These are phyloP conservation scores for Cenopis cana DNA, from an alignment of 2,888 invertebrate genomes.

Conservation along the genomic window DNA sequence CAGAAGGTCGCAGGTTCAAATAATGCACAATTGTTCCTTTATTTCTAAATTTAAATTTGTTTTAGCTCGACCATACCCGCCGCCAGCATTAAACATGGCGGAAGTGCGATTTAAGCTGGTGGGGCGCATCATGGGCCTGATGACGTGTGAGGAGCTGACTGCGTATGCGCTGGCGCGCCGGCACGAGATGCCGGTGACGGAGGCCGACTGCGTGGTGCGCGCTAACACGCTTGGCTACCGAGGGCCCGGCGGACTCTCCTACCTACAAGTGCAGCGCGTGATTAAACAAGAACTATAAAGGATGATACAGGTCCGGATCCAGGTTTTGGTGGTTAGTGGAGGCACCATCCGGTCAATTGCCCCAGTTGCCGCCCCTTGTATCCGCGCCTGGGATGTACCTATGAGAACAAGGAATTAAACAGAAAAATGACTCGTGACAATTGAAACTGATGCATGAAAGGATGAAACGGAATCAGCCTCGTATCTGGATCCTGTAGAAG, in stretches of 20 bases:
- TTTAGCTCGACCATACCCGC: slow-evolving; percentile 65
- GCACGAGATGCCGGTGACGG: slow-evolving; percentile 63
- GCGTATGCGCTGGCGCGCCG: slow-evolving; percentile 64
- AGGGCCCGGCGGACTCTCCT: slow-evolving; percentile 61
- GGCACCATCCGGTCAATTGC: no score
- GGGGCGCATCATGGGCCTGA: slow-evolving; percentile 66
- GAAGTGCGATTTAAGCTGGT: slow-evolving; percentile 70
- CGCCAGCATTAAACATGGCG: slow-evolving; percentile 64
- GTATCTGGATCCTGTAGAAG: no score
- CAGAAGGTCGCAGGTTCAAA: no score
- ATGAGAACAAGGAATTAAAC: no score
- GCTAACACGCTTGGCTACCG: slow-evolving; percentile 60
- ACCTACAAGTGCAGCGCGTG: slow-evolving; percentile 57
- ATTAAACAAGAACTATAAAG: slow-evolving; percentile 53
- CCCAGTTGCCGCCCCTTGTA: no score
- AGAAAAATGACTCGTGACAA: no score
- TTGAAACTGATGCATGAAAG: neutral
- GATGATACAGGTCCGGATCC: no score
- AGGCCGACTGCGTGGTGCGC: slow-evolving; percentile 58
- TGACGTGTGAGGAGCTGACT: slow-evolving; percentile 72
- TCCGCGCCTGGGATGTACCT: no score
- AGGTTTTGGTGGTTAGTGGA: no score
- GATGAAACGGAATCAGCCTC: no score
- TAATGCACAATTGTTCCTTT: no score
- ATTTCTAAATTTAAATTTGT: slow-evolving; percentile 45